These are phyloP conservation scores for Halictus quadricinctus DNA, from an alignment of 2,888 invertebrate species.

Conservation along the genomic window DNA sequence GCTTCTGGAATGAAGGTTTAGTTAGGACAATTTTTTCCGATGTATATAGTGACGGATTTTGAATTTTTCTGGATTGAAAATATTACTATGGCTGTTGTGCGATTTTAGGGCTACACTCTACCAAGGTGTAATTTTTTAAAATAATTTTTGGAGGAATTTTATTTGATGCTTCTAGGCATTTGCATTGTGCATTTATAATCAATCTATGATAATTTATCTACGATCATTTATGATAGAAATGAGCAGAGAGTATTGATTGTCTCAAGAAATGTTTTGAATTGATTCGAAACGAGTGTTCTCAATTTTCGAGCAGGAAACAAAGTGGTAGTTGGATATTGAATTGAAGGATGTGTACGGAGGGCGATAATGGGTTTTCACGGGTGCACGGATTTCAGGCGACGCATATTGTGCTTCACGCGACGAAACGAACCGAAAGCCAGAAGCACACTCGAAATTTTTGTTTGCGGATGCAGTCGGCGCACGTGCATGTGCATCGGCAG, in stretches of 20 bases:
- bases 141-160: no score
- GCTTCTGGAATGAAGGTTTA: no score
- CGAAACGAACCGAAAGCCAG: constrained; percentile 15
- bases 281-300: not conserved
- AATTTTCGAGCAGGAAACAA: not conserved
- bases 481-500: not conserved
- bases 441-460: constrained; percentile 33
- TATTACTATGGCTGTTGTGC: no score
- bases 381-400: not conserved
- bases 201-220: no score
- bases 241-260: not conserved
- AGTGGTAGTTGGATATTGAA: not conserved
- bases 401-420: not conserved
- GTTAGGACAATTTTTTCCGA: no score
- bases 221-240: no score
- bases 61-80: no score
- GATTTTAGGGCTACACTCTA: no score
- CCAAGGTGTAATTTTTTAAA: no score
- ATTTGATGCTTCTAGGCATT: no score
- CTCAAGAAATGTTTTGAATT: not conserved
- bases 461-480: not conserved
- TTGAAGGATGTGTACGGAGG: constrained; percentile 1
- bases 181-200: no score
- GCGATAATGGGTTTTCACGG: constrained; percentile 3
- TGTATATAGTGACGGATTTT: no score